These are phyloP conservation scores for Ligdia adustata DNA, from an alignment of 2,888 invertebrate genomes.

Conservation along the genomic window DNA sequence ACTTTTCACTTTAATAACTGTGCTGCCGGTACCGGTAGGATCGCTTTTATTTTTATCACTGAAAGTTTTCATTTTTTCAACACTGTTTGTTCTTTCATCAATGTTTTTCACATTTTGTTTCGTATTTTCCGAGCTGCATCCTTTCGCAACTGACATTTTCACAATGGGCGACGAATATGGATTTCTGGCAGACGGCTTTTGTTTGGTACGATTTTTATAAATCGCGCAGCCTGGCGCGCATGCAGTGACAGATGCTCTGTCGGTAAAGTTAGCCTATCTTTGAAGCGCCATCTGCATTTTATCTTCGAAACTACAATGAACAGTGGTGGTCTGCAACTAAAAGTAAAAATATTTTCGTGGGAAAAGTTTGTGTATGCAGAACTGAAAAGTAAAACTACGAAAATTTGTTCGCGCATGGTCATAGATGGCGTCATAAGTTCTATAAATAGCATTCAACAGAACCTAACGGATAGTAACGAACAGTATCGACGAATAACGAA, in stretches of 20 bases:
- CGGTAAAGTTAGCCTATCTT: conserved; percentile 55
- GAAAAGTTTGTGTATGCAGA: neutral
- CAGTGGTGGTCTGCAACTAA: neutral
- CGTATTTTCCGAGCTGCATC: conserved; percentile 53
- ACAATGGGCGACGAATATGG: conserved; percentile 73
- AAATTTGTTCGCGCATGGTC: too few species aligned
- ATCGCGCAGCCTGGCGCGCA: conserved; percentile 81
- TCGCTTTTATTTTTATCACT: conserved; percentile 62
- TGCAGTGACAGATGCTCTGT: conserved; percentile 55
- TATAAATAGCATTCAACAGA: too few species aligned
- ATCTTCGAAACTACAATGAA: neutral
- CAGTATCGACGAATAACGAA: too few species aligned
- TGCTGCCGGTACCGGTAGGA: conserved; percentile 44
- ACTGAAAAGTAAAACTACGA: neutral
- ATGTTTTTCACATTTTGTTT: conserved; percentile 47
- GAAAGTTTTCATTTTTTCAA: conserved; percentile 54
- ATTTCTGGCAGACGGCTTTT: conserved; percentile 72
- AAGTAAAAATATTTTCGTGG: neutral
- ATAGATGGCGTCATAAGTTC: too few species aligned
- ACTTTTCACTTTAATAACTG: conserved; percentile 78
- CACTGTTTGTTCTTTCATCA: conserved; percentile 43
- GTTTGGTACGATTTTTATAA: conserved; percentile 77
- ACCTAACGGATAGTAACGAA: too few species aligned
- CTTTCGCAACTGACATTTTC: conserved; percentile 70
- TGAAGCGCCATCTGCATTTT: conserved; percentile 50